Base-by-base conservation (phyloP, 53 echinoderm and acorn worm species). In the Temnopleurus reevesii region DNA sequence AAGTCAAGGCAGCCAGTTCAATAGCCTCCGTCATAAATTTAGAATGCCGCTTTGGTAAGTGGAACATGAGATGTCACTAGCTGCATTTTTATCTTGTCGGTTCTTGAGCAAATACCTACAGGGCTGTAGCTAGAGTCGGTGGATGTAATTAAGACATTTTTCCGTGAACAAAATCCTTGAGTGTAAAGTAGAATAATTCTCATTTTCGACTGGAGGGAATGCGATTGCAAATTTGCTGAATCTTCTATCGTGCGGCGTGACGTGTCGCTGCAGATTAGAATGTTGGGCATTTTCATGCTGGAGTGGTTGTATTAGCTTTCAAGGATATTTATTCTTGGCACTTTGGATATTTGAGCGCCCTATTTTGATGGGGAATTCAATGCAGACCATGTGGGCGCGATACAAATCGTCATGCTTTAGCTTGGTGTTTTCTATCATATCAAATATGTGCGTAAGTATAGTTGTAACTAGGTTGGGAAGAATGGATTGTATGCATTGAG, bases 1-100 rank as follows among this genome's bases (percentile, higher is more conserved):
- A 41, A 71, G 71, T 71, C 71, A 41, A 71, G 71, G 71, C 71
- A 71, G 28, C 21, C 71, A 23, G 71, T 71, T 71, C 71, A 71
- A 41, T n/a, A 71, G 21, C 71, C 71, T 36, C 71, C 0, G 7
- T 21, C 38, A 41, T 41, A 71, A 71, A 71, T n/a, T n/a, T 71
- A 71, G 71, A 36, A 19, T 41, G 12, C 38, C 41, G 41, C 71
- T 38, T 71, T 41, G 23, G 71, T 41, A 21, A 71, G 41, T 71
- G 71, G 41, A 71, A 71, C 71, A 38, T 71, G 71, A 71, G 36
- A 71, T 71, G 71, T 71, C 71, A 71, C 71, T 15, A 36, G 8
- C 41, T 38, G 71, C 71, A 71, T n/a, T 71, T 71, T 71, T 41
- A 71, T 38, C 71, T n/a, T 36, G 17, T 71, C 43, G 5, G n/a